phyloP scores from a whole-genome alignment of 35 echinoderm and acorn worm species.

The Stichopus chloronotus region DNA sequence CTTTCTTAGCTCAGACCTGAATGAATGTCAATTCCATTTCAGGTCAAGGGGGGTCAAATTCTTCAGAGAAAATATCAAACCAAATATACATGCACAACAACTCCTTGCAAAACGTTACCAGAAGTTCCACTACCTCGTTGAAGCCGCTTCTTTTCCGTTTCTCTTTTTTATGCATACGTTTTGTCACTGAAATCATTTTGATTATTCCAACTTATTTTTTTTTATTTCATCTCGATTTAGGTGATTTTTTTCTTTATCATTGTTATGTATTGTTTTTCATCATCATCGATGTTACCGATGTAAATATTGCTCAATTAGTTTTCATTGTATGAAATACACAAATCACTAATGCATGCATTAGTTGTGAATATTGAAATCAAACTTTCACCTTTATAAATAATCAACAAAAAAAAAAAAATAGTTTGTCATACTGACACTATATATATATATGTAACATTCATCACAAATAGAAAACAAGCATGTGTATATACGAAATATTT shows the following conservation, averaged over 20 bases:
- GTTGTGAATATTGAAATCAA: neutral
- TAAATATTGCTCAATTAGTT: neutral
- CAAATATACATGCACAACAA: too few species aligned
- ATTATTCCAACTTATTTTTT: neutral
- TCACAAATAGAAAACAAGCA: neutral
- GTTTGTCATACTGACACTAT: neutral
- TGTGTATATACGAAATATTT: neutral
- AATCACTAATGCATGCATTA: neutral
- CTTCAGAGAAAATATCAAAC: too few species aligned
- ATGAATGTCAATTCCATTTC: too few species aligned
- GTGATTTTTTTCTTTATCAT: neutral
- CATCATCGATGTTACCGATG: neutral
- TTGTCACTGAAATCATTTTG: too few species aligned
- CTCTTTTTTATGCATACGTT: too few species aligned
- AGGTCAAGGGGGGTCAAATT: too few species aligned
- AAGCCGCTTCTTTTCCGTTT: too few species aligned
- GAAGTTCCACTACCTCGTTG: too few species aligned
- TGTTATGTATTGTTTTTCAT: neutral
- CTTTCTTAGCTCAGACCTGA: too few species aligned
- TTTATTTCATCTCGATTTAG: neutral
- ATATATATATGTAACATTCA: neutral
- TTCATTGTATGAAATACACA: neutral
- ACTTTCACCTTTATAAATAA: conserved; percentile 1
- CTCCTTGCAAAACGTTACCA: too few species aligned
- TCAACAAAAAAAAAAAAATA: neutral